Percentiles rank a stretch among this genome's conserved stretches.
Evolutionary conservation across 2,797 vertebrate genomes (phyloP).

Genomic region (Decapterus maruadsi): DNA sequence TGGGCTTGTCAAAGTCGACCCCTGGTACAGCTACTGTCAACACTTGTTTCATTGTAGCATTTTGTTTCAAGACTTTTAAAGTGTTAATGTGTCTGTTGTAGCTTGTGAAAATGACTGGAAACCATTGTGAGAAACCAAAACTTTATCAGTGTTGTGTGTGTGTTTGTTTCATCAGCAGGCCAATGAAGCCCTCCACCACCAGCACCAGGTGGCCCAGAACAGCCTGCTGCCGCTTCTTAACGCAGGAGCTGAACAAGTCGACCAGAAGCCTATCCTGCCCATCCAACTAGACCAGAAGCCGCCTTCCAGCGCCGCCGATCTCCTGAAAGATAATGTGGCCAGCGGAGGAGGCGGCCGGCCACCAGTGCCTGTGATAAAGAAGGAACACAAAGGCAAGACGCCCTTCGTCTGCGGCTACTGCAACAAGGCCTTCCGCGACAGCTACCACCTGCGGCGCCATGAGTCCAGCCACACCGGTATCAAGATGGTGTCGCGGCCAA

Average conservation of each 20-base stretch:
- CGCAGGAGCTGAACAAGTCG: conserved; percentile 92
- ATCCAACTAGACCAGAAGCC: conserved; percentile 98
- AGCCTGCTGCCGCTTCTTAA: conserved; percentile 98
- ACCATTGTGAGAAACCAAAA: background rate
- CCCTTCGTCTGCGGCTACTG: conserved; percentile 99
- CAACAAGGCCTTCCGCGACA: conserved; percentile 99
- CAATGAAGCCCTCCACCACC: conserved; percentile 98
- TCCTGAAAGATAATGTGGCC: conserved; percentile 92
- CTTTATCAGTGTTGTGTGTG: conserved; percentile 18
- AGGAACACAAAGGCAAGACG: conserved; percentile 97
- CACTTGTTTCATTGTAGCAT: conserved; percentile 11
- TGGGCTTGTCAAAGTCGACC: conserved; percentile 28
- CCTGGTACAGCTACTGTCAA: conserved; percentile 26
- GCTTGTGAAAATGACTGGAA: too few species aligned
- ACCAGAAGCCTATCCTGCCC: conserved; percentile 98
- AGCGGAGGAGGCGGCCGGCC: conserved; percentile 76
- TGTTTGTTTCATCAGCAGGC: conserved; percentile 86
- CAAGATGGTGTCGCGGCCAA: conserved; percentile 98
- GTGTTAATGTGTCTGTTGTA: too few species aligned
- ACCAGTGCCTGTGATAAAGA: conserved; percentile 90
- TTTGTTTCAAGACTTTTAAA: conserved; percentile 11
- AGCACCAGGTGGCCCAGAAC: conserved; percentile 96
- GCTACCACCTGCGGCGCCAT: conserved; percentile 98
- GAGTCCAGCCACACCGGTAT: conserved; percentile 99
- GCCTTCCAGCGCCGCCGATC: conserved; percentile 90